Base-by-base conservation (phyloP, 2,888 invertebrate species). In the Anoplius nigerrimus region DNA sequence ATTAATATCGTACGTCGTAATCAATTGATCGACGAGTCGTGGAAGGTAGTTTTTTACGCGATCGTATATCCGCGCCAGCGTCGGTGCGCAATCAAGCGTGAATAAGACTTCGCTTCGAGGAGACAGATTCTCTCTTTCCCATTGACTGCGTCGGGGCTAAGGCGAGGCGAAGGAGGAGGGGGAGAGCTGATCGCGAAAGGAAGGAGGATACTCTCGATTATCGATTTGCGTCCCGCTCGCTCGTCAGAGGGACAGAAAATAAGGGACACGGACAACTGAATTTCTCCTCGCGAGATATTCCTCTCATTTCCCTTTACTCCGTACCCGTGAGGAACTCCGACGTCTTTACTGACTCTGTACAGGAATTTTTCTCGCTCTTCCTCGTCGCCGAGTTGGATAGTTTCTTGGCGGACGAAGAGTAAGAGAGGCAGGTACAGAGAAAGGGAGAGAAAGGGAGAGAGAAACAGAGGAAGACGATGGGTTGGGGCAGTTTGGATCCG, bases 121-220 rank as follows among this genome's bases (percentile, higher is more conserved):
- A 69, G 22, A 69, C 16, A 59, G 24, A 62, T 57, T 34, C 45
- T 62, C 48, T 65, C 48, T 43, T 58, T 58, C 58, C 21, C 43
- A 63, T 67, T 34, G 63, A 22, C 34, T 34, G 34, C 66, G 21
- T 43, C 21, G 48, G 11, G 11, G n/a, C n/a, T n/a, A n/a, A 15
- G 24, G 45, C 21, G 22, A 45, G 57, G 27, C 43, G 18, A 15
- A 43, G 48, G 16, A 16, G 5, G 48, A 13, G 48, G 8, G 3
- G 48, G 48, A n/a, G n/a, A n/a, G n/a, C n/a, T n/a, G n/a, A n/a
- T n/a, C n/a, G n/a, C n/a, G n/a, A n/a, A n/a, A n/a, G n/a, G n/a
- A n/a, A n/a, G n/a, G 20, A 48, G 34, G 66, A 61, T 45, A 42
- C 45, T 66, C 53, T 55, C 67, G 66, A 62, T 70, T 69, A 69